Base-by-base conservation (phyloP, 1,140 invertebrate genomes). In the Sycophila sp. region DNA sequence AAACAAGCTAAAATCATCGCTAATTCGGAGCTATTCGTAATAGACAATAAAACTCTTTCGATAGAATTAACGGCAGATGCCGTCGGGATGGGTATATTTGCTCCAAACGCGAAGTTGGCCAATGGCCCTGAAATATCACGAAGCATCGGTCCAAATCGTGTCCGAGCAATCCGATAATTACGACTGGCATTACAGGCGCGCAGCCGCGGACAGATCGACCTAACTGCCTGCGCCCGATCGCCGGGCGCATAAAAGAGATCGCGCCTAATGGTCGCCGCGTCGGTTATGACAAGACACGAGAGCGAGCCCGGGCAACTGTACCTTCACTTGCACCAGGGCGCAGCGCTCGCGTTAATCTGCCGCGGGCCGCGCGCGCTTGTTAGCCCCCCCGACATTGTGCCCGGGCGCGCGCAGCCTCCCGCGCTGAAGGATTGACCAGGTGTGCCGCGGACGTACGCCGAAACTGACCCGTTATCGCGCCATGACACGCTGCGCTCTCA, bases 341-440 rank as follows among this genome's bases (percentile, higher is more conserved):
- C 13, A 24, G 13, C 22, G 40, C 10, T 15, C 22, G 56, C 28
- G 56, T 59, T 59, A 59, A 59, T 59, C 56, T 59, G 56, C 53
- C 63, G 45, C 63, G 34, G 24, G 38, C 51, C 36, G 53, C 24
- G 45, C 63, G 53, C 24, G 45, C 63, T n/a, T 28, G 63, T 49
- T 49, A 64, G 17, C 17, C n/a, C n/a, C n/a, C n/a, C 28, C 13
- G 42, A 51, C 24, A 64, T 64, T 51, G 45, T 51, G 19, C 55
- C 45, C 19, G n/a, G 55, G 10, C 13, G 34, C 34, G 22, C n/a
- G n/a, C n/a, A n/a, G n/a, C n/a, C n/a, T n/a, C n/a, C n/a, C n/a
- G n/a, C n/a, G n/a, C n/a, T 62, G 58, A 68, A 32, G 69, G 71
- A 72, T 73, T 66, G 65, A 47, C 56, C 71, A 72, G 71, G 66